Percentiles rank a stretch among this genome's conserved stretches.
phyloP scores from a whole-genome alignment of 37 sponge, comb jelly and placozoan species.

The Chondrosia reniformis region DNA sequence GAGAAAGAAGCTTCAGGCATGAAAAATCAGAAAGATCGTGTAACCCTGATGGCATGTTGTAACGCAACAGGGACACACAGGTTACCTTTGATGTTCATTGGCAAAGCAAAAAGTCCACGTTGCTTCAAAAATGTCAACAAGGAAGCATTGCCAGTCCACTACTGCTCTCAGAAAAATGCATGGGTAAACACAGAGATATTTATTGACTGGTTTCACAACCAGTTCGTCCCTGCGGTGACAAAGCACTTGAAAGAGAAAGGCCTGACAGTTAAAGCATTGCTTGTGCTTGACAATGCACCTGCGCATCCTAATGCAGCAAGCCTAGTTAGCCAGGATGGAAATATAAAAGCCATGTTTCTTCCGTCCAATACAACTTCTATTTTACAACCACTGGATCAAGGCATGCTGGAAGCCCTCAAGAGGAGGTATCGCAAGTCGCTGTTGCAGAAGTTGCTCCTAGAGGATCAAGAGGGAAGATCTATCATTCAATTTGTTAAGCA shows the following conservation, averaged over 20 bases:
- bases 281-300: conserved; percentile 50
- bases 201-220: conserved; percentile 31
- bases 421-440: conserved; percentile 26
- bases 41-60: conserved; percentile 21
- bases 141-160: conserved; percentile 28
- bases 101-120: conserved; percentile 37
- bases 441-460: conserved; percentile 18
- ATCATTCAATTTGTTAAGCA: conserved; percentile 24
- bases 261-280: conserved; percentile 24
- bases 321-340: conserved; percentile 21
- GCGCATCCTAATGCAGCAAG: conserved; percentile 40
- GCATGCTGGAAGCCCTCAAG: conserved; percentile 45
- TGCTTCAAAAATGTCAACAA: conserved; percentile 44
- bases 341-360: conserved; percentile 36
- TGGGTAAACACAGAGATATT: conserved; percentile 41
- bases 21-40: conserved; percentile 1
- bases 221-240: conserved; percentile 25
- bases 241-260: conserved; percentile 21
- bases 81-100: conserved; percentile 44
- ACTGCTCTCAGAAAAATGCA: conserved; percentile 39
- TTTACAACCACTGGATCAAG: conserved; percentile 53
- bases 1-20: conserved; percentile 28
- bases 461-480: conserved; percentile 28
- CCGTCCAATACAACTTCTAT: conserved; percentile 36
- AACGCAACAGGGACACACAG: conserved; percentile 30